These are phyloP conservation scores for Taxidea taxus DNA, from an alignment of 2,113 vertebrate genomes.

Conservation along the genomic window DNA sequence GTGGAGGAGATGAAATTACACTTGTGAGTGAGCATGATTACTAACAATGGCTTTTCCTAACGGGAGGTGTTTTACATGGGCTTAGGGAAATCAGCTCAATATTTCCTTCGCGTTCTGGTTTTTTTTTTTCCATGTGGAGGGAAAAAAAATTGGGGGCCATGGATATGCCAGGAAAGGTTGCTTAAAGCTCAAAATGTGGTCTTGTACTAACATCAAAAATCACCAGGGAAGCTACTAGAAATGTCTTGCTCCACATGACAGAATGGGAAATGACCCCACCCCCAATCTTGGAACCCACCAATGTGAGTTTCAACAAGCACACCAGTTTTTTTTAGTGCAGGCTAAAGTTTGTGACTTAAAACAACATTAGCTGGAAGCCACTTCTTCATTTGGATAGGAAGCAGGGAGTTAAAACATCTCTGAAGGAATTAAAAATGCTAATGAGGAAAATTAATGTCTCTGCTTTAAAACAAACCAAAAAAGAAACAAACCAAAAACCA, in stretches of 20 bases:
- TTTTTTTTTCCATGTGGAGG: neutral
- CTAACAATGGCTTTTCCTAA: neutral
- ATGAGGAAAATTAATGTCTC: neutral
- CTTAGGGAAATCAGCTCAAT: neutral
- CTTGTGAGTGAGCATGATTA: neutral
- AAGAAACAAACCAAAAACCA: neutral
- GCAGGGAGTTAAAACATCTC: neutral
- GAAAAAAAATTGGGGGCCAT: neutral
- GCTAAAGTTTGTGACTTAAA: neutral
- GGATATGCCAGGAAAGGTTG: neutral
- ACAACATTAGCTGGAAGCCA: neutral
- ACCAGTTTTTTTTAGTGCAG: neutral
- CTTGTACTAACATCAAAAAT: neutral
- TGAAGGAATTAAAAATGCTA: neutral
- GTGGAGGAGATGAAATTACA: neutral
- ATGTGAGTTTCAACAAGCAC: neutral
- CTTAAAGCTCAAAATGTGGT: neutral
- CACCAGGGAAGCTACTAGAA: neutral
- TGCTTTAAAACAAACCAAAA: neutral
- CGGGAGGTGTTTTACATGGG: neutral
- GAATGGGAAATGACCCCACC: neutral
- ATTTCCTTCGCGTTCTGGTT: neutral
- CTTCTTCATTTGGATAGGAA: neutral
- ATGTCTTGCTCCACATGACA: neutral
- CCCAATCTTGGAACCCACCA: accelerated